phyloP scores from a whole-genome alignment of 2,113 vertebrate genomes.

The Oncorhynchus gorbuscha region DNA sequence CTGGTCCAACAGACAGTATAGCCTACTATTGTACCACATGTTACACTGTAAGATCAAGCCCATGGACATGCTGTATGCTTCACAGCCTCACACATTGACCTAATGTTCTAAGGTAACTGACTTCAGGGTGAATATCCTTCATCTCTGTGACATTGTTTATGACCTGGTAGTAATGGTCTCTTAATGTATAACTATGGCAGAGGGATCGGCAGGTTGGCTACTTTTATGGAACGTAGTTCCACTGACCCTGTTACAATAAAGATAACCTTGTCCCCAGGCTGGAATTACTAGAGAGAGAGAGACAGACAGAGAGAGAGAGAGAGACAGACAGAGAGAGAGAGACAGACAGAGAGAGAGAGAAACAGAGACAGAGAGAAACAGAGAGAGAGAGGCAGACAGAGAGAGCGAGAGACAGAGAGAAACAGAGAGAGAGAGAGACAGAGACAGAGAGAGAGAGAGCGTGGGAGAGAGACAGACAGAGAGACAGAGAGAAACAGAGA shows the following conservation, averaged over 20 bases:
- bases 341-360: no score
- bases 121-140: not conserved
- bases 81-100: not conserved
- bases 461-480: no score
- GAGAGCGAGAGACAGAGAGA: no score
- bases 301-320: no score
- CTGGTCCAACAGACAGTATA: not conserved
- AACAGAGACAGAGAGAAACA: no score
- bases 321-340: no score
- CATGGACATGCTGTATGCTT: not conserved
- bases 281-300: no score
- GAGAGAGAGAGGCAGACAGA: no score
- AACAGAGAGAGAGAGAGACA: no score
- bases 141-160: not conserved
- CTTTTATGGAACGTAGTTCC: not conserved
- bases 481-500: no score
- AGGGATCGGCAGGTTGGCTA: not conserved
- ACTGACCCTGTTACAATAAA: not conserved
- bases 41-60: not conserved
- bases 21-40: not conserved
- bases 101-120: not conserved
- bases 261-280: no score
- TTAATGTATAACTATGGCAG: not conserved
- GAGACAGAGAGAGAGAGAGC: no score
- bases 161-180: not conserved